phyloP scores from a whole-genome alignment of 2,113 vertebrate species.

The Brachionichthys hirsutus region DNA sequence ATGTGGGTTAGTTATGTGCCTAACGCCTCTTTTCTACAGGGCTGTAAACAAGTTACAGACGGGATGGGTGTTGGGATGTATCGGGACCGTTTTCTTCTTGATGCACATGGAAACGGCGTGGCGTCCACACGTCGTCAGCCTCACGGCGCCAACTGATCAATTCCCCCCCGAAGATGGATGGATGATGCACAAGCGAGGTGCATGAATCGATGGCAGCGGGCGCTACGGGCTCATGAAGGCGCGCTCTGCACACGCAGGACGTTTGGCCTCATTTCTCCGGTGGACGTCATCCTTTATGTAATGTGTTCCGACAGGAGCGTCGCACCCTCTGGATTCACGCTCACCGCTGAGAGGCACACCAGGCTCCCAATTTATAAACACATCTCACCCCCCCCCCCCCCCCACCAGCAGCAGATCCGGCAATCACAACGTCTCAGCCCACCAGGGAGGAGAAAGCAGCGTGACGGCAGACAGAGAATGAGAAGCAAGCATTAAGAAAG shows the following conservation, averaged over 20 bases:
- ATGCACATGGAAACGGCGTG: too few relatives aligned
- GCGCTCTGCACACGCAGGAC: conserved; percentile 21
- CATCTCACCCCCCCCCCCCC: background rate
- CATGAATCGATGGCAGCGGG: conserved; percentile 7
- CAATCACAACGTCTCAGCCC: conserved; percentile 4
- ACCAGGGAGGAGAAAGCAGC: conserved; percentile 13
- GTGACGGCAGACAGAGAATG: conserved; percentile 27
- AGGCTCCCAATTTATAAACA: conserved; percentile 17
- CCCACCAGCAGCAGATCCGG: conserved; percentile 16
- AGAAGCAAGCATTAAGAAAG: conserved; percentile 25
- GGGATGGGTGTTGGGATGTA: too few relatives aligned
- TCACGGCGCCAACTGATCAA: background rate
- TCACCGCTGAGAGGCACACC: conserved; percentile 21
- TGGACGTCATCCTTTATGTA: conserved; percentile 57
- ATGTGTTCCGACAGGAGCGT: conserved; percentile 55
- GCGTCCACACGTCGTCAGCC: background rate
- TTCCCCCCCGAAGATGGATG: background rate
- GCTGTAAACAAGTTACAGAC: too few relatives aligned
- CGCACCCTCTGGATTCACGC: conserved; percentile 43
- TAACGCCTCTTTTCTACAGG: background rate
- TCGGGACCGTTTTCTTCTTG: too few relatives aligned
- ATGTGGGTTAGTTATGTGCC: background rate
- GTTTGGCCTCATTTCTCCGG: conserved; percentile 51
- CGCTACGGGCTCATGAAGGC: conserved; percentile 10
- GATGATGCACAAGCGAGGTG: background rate